phyloP scores from a whole-genome alignment of 2,888 invertebrate species.

The Nasonovia ribisnigri region DNA sequence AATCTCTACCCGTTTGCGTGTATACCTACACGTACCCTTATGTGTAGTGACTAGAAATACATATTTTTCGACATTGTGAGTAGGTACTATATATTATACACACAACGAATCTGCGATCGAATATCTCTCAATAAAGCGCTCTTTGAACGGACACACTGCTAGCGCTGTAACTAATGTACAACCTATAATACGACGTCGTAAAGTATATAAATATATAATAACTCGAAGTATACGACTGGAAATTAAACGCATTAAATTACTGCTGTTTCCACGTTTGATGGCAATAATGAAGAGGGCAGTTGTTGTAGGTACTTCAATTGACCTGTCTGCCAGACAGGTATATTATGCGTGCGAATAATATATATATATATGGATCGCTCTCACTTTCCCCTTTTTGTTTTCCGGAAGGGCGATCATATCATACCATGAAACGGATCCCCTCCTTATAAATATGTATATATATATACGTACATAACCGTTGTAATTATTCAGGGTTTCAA shows the following conservation, averaged over 20 bases:
- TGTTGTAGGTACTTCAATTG: slow-evolving; percentile 27
- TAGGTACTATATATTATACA: too few species aligned
- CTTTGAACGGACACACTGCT: background rate
- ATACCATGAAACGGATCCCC: slow-evolving; percentile 5
- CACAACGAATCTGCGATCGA: background rate
- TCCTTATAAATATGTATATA: background rate
- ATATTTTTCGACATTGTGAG: background rate
- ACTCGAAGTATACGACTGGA: background rate
- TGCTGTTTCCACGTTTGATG: background rate
- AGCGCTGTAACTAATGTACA: background rate
- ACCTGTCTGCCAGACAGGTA: slow-evolving; percentile 43
- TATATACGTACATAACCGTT: background rate
- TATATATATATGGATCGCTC: background rate
- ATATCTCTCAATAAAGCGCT: background rate
- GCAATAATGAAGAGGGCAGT: slow-evolving; percentile 28
- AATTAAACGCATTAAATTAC: background rate
- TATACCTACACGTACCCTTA: background rate
- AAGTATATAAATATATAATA: background rate
- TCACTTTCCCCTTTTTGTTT: slow-evolving; percentile 51
- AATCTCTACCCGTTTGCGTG: background rate
- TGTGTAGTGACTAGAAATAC: background rate
- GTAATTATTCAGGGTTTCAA: slow-evolving; percentile 27
- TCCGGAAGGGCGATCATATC: slow-evolving; percentile 58
- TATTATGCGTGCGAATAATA: background rate
- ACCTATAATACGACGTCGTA: background rate